Evolutionary conservation across 2,797 vertebrate species (phyloP).

Genomic region (Parauchenoglanis ngamensis): DNA sequence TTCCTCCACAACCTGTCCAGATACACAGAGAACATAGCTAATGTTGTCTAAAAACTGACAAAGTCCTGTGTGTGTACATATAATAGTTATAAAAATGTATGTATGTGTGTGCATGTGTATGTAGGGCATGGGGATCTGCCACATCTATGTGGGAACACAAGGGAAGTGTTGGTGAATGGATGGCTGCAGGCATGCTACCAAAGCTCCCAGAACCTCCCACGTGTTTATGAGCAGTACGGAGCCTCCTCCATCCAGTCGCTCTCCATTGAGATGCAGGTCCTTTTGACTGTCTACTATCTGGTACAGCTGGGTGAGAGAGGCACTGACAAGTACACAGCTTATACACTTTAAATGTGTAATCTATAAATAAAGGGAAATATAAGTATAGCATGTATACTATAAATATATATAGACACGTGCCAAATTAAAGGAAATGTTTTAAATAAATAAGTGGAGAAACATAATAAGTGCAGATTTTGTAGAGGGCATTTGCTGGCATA

Average conservation of each 20-base stretch:
- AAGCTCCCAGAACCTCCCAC: conserved; percentile 88
- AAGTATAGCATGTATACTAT: conserved; percentile 4
- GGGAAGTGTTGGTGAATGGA: conserved; percentile 87
- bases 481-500: not conserved
- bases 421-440: not conserved
- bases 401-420: not conserved
- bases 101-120: not conserved
- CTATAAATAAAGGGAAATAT: not conserved
- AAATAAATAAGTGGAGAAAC: not conserved
- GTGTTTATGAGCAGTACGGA: conserved; percentile 87
- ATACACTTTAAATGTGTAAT: not conserved
- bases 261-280: conserved; percentile 94
- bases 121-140: conserved; percentile 94
- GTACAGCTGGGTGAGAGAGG: conserved; percentile 89
- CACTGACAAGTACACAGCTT: not conserved
- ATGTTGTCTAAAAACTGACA: not conserved
- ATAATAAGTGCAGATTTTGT: not conserved
- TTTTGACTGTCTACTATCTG: conserved; percentile 96
- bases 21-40: not conserved
- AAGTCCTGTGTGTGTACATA: not conserved
- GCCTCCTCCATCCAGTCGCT: conserved; percentile 86
- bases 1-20: not conserved
- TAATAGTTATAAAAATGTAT: not conserved
- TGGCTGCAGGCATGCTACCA: conserved; percentile 90
- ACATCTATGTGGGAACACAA: conserved; percentile 88